Percentiles rank a stretch among this genome's conserved stretches.
Conservation (phyloP, 2,113 vertebrate genomes). For the Ursus arctos region DNA sequence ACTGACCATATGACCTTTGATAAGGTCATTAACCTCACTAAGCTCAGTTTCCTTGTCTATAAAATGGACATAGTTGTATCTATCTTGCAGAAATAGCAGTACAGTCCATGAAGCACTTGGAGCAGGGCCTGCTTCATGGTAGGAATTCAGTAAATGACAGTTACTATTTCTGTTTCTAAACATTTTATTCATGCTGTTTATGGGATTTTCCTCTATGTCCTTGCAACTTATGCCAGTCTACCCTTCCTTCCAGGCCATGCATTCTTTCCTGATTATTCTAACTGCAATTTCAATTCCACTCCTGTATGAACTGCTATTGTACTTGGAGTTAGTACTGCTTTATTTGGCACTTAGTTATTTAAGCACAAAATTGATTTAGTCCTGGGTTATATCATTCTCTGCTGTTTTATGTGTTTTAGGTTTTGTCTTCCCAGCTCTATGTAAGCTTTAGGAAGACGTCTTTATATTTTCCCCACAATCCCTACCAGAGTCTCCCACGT, state of each 20-base stretch:
- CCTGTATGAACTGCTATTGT: background rate
- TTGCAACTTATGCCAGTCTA: background rate
- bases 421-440: background rate
- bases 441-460: constrained; percentile 3
- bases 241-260: background rate
- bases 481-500: background rate
- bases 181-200: background rate
- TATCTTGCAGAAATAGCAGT: constrained; percentile 5
- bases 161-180: constrained; percentile 47
- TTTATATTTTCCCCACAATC: constrained; percentile 3
- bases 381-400: background rate
- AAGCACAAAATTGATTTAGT: constrained; percentile 24
- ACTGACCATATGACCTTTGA: background rate
- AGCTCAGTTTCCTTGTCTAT: constrained; percentile 1
- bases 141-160: background rate
- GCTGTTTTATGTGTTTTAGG: background rate
- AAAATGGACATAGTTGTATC: constrained; percentile 19
- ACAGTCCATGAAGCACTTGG: background rate
- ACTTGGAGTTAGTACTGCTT: background rate
- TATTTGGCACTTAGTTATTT: constrained; percentile 4
- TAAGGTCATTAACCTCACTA: background rate
- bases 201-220: constrained; percentile 21
- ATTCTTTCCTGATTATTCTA: background rate
- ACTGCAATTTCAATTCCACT: background rate
- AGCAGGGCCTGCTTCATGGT: background rate